These are phyloP conservation scores for Sebastes taczanowskii DNA, from an alignment of 2,797 vertebrate species.

Conservation along the genomic window DNA sequence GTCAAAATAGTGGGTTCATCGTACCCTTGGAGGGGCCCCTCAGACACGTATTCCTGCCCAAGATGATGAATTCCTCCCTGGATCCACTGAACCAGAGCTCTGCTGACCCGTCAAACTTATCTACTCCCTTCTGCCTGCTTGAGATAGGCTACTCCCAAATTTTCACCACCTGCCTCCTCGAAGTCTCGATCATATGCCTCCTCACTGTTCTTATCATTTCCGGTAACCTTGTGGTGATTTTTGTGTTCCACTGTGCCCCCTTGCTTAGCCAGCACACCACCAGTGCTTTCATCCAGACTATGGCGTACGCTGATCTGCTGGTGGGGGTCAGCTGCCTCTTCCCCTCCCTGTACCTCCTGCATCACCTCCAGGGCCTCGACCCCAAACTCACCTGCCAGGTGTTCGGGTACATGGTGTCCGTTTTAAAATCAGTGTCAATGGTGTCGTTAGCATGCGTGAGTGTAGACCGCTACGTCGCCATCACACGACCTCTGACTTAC, in stretches of 20 bases:
- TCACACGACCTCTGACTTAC: constrained; percentile 94
- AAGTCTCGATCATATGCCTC: constrained; percentile 92
- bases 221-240: constrained; percentile 96
- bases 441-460: constrained; percentile 95
- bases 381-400: constrained; percentile 92
- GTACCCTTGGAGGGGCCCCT: constrained; percentile 49
- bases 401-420: constrained; percentile 95
- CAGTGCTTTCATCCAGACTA: constrained; percentile 98
- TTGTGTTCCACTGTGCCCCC: constrained; percentile 98
- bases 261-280: constrained; percentile 96
- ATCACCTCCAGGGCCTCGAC: constrained; percentile 87
- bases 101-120: constrained; percentile 50
- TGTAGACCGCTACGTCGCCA: constrained; percentile 95
- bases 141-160: constrained; percentile 89
- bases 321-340: constrained; percentile 97
- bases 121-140: constrained; percentile 92
- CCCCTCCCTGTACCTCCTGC: constrained; percentile 93
- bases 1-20: constrained; percentile 11
- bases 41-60: constrained; percentile 76
- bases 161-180: constrained; percentile 92
- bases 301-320: constrained; percentile 97
- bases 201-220: constrained; percentile 95
- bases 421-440: constrained; percentile 98
- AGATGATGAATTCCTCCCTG: constrained; percentile 95
- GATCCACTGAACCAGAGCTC: constrained; percentile 87